Base-by-base conservation (phyloP, 2,888 invertebrate species). In the Amblyjoppa fuscipennis region DNA sequence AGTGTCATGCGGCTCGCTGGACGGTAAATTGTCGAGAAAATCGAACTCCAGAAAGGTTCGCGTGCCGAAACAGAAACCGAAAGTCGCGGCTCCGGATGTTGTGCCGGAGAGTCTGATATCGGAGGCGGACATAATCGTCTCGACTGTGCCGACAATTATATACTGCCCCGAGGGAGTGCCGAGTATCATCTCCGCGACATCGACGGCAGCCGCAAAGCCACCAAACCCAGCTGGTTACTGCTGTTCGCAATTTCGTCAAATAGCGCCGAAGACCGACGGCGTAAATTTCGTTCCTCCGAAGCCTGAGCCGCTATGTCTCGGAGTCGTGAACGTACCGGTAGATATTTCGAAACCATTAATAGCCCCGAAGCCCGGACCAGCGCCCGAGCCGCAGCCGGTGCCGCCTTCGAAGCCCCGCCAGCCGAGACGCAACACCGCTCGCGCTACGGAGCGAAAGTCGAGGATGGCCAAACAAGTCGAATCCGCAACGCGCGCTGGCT, bases 131-230 rank as follows among this genome's bases (percentile, higher is more conserved):
- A 85, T 91, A 41, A 86, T 90, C 73, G 86, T 41, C 6, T 1
- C 41, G 41, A 41, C 90, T 5, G 89, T 91, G 87, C 92, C 93
- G 6, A 92, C 92, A 0, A 85, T 93, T 5, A 89, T 93, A 68
- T 81, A 92, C 31, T 93, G 93, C 56, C 90, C 92, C 73, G 89
- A 90, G 53, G 91, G 93, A 64, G 88, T 91, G 5, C 78, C 71
- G 20, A 13, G 59, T 11, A 49, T 83, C 9, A 77, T 81, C 20
- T 59, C 66, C 13, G 49, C 59, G 3, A 53, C 68, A 1, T 34
- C 79, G 6, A 31, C 56, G 0, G n/a, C 61, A 20, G 56, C 68
- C 0, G 16, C 34, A 9, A 77, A 77, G 28, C 3, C 20, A 3
- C 16, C 49, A 11, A 1, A 13, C 16, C 16, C 34, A 16, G 51